These are phyloP conservation scores for Melanotaenia maccullochi DNA, from an alignment of 2,797 vertebrate species.

Conservation along the genomic window DNA sequence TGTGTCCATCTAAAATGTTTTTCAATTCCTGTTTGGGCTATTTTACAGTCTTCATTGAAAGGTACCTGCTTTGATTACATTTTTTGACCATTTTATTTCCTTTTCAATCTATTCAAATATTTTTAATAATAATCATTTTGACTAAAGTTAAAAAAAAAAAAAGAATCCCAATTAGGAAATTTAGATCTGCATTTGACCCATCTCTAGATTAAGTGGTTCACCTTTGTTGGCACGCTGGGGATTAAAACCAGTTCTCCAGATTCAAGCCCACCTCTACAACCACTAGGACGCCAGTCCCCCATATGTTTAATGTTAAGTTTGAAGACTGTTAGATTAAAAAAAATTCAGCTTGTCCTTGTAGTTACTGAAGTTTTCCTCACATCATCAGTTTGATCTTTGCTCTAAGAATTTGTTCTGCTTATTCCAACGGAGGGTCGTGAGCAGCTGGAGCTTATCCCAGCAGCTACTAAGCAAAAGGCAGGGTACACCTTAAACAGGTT, in stretches of 20 bases:
- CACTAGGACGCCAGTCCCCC: no score
- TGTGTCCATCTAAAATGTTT: neutral
- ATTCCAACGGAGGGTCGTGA: no score
- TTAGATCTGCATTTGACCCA: no score
- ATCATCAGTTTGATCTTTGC: neutral
- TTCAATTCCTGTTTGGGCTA: neutral
- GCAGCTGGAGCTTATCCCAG: neutral
- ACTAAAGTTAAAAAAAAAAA: no score
- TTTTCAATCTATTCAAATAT: neutral
- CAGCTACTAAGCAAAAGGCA: neutral
- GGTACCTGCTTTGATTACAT: neutral
- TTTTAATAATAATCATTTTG: no score
- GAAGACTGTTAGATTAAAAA: neutral
- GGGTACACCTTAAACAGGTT: neutral
- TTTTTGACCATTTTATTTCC: no score
- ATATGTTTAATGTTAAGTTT: no score
- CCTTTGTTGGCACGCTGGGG: no score
- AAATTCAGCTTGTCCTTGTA: neutral
- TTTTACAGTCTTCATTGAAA: neutral
- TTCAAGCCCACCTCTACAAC: no score
- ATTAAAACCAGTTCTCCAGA: no score
- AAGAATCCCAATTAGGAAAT: no score
- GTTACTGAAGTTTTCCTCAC: neutral
- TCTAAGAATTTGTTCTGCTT: neutral
- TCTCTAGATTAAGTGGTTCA: no score